phyloP scores from a whole-genome alignment of 2,888 invertebrate genomes.

The Scaptomyza parva region DNA sequence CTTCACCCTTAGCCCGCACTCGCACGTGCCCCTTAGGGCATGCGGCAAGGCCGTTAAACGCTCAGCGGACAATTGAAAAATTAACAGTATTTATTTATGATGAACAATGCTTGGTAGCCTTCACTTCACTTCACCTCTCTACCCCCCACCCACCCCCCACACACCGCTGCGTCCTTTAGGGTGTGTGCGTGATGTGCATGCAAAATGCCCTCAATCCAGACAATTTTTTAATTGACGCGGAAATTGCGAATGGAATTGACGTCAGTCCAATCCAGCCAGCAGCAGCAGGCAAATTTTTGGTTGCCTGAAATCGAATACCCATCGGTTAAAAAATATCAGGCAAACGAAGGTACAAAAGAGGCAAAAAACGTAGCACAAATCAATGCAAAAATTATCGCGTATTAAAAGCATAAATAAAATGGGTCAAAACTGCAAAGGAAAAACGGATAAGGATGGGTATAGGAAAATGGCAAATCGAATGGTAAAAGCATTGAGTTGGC shows the following conservation, averaged over 20 bases:
- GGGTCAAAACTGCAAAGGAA: neutral
- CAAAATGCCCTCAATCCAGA: constrained; percentile 49
- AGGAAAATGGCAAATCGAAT: constrained; percentile 30
- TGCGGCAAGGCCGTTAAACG: constrained; percentile 60
- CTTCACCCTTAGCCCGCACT: neutral
- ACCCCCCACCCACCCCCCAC: too few species aligned
- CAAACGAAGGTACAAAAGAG: constrained; percentile 23
- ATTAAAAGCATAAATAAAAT: constrained; percentile 56
- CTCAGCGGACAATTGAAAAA: constrained; percentile 73
- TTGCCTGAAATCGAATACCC: neutral
- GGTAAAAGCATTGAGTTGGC: constrained; percentile 46
- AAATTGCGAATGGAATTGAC: constrained; percentile 74
- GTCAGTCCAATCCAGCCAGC: constrained; percentile 35
- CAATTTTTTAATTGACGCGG: constrained; percentile 73
- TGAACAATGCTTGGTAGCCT: constrained; percentile 53
- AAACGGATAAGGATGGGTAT: too few species aligned
- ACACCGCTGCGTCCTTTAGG: too few species aligned
- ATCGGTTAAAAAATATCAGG: constrained; percentile 11
- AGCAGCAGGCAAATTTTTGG: constrained; percentile 9
- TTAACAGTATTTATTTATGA: constrained; percentile 80
- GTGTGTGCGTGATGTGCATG: constrained; percentile 64
- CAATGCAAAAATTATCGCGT: constrained; percentile 71
- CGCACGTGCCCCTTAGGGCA: constrained; percentile 22
- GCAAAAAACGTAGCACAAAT: constrained; percentile 46
- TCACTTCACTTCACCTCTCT: neutral